Evolutionary conservation across 2,113 vertebrate genomes (phyloP), one percentile per base, ranked within the genome.

Genomic region (Alligator sinensis): DNA sequence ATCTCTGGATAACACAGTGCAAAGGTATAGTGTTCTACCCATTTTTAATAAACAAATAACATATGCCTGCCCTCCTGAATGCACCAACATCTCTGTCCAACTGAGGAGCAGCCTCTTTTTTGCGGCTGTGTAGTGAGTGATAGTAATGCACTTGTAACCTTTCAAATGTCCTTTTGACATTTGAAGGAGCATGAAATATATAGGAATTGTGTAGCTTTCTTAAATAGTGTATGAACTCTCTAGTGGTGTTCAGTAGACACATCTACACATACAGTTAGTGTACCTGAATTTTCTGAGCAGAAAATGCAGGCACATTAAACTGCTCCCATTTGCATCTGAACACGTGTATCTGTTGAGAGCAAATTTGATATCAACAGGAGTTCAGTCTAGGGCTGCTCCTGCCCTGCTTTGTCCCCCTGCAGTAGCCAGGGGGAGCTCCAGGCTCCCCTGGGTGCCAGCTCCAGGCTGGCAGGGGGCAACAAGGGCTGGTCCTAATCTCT

Each of bases 71-170:
- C 77, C 47, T 47, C 15, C 13, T 14, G 62, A n/a, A 28, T 54
- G 47, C 47, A 27, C 34, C 9, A 47, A 24, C 10, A 38, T 60
- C 18, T n/a, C 38, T 47, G 21, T 54, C 77, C 58, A 0, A 77
- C 58, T 22, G 5, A 8, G 61, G 47, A 0, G 0, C 16, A 1
- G 64, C 54, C 81, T 88, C 77, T 82, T 22, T 66, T 30, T 54
- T 72, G 30, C 11, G 30, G 68, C 11, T 6, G 6, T 22, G 18
- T 16, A 72, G 17, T 28, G 18, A 21, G 30, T 9, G 34, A 24
- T 47, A 24, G 12, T 47, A 74, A 38, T 22, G 68, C 34, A 25
- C 24, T 24, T 25, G 34, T 38, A 34, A 68, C n/a, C 30, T 68
- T 68, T 38, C 24, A 72, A 34, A 38, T 25, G 4, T 24, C 76